phyloP scores from a whole-genome alignment of 2,888 invertebrate species.

The Leptodirus hochenwartii region DNA sequence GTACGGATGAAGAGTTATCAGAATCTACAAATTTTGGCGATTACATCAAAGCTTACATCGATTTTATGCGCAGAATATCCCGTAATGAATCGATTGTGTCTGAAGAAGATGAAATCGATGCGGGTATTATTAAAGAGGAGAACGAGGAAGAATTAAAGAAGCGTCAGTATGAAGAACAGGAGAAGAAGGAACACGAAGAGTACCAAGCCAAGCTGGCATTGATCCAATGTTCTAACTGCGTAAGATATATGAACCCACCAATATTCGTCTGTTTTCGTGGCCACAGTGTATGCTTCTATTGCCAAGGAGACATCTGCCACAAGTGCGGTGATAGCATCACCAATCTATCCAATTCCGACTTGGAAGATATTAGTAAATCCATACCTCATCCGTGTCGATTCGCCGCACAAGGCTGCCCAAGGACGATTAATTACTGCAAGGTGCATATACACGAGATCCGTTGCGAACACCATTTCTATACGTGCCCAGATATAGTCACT shows the following conservation, averaged over 20 bases:
- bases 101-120: too few relatives aligned
- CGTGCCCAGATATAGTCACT: slow-evolving; percentile 11
- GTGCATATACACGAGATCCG: slow-evolving; percentile 12
- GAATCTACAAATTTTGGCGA: too few relatives aligned
- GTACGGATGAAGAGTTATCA: too few relatives aligned
- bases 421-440: slow-evolving; percentile 7
- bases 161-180: too few relatives aligned
- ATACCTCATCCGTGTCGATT: slow-evolving; percentile 11
- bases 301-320: slow-evolving; percentile 9
- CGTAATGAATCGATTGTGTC: too few relatives aligned
- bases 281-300: slow-evolving; percentile 10
- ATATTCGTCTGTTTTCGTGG: slow-evolving; percentile 10
- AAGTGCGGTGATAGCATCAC: slow-evolving; percentile 9
- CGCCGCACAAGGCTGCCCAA: slow-evolving; percentile 10
- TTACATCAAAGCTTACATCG: too few relatives aligned
- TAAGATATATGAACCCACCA: slow-evolving; percentile 9
- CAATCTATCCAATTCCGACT: slow-evolving; percentile 10
- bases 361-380: slow-evolving; percentile 11
- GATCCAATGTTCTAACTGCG: slow-evolving; percentile 9
- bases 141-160: too few relatives aligned
- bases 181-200: too few relatives aligned
- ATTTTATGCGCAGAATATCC: too few relatives aligned
- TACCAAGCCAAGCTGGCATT: too few relatives aligned
- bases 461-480: slow-evolving; percentile 12
- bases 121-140: too few relatives aligned